Evolutionary conservation across 2,888 invertebrate genomes (phyloP).

Genomic region (Dendrolimus houi): DNA sequence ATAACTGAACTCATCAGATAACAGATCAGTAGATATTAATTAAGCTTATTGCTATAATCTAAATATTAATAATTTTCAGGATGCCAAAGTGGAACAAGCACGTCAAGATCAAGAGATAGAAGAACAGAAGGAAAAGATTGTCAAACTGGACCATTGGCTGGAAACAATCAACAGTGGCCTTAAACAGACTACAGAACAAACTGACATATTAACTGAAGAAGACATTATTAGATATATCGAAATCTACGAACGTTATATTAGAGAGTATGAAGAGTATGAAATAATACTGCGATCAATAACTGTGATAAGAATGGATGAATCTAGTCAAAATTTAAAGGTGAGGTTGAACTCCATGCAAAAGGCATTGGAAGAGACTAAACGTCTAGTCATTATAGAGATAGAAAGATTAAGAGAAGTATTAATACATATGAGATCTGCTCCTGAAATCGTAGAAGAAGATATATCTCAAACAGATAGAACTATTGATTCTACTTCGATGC

Average conservation of each 20-base stretch:
- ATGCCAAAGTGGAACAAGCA: conserved; percentile 58
- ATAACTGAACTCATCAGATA: too few species aligned
- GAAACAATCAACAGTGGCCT: conserved; percentile 66
- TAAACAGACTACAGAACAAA: conserved; percentile 55
- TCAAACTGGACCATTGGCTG: conserved; percentile 67
- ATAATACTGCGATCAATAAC: conserved; percentile 57
- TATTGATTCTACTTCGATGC: conserved; percentile 83
- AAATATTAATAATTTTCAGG: conserved; percentile 38
- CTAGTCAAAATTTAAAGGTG: conserved; percentile 70
- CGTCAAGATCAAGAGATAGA: conserved; percentile 52
- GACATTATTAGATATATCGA: conserved; percentile 63
- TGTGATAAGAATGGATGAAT: conserved; percentile 61
- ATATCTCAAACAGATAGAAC: conserved; percentile 77
- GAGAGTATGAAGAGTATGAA: conserved; percentile 65
- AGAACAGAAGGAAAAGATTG: conserved; percentile 53
- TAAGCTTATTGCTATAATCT: too few species aligned
- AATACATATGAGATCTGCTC: conserved; percentile 43
- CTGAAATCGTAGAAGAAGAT: conserved; percentile 60
- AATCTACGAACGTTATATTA: conserved; percentile 62
- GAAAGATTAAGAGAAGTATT: conserved; percentile 69
- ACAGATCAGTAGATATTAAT: too few species aligned
- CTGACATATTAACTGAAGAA: conserved; percentile 50
- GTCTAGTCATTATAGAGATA: conserved; percentile 77
- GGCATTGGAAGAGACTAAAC: conserved; percentile 78
- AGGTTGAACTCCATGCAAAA: conserved; percentile 75